Conservation (phyloP, 2,888 invertebrate genomes). For the Drosophila kanekoi region DNA sequence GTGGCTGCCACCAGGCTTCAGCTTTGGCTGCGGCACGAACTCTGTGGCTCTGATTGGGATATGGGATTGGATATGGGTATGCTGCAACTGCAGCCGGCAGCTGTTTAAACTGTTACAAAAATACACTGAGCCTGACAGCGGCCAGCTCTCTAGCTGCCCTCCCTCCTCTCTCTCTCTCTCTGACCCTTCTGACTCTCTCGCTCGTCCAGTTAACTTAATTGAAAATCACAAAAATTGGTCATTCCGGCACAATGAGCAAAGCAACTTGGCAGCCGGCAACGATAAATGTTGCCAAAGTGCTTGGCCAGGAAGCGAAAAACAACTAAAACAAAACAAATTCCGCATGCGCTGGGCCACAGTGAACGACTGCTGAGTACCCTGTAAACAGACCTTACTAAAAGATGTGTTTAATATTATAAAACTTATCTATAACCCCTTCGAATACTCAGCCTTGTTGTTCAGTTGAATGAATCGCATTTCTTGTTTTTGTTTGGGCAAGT, state of each 20-base stretch:
- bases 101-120: constrained; percentile 66
- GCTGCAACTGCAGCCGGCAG: constrained; percentile 55
- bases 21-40: constrained; percentile 4
- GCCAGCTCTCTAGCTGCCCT: constrained; percentile 11
- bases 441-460: no score
- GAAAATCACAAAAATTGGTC: constrained; percentile 82
- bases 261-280: constrained; percentile 66
- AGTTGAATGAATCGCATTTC: no score
- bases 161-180: not conserved
- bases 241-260: constrained; percentile 78
- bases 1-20: constrained; percentile 21
- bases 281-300: constrained; percentile 68
- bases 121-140: constrained; percentile 49
- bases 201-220: constrained; percentile 73
- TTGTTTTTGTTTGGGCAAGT: no score
- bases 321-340: constrained; percentile 21
- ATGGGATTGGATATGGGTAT: constrained; percentile 5
- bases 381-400: not conserved
- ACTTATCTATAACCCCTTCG: no score
- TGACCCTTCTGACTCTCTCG: constrained; percentile 17
- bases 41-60: constrained; percentile 7
- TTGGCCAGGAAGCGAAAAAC: constrained; percentile 42
- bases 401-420: not conserved
- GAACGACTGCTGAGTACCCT: not conserved
- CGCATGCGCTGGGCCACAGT: not conserved